Base-by-base conservation (phyloP, 2,797 vertebrate genomes). In the Onychomys torridus region DNA sequence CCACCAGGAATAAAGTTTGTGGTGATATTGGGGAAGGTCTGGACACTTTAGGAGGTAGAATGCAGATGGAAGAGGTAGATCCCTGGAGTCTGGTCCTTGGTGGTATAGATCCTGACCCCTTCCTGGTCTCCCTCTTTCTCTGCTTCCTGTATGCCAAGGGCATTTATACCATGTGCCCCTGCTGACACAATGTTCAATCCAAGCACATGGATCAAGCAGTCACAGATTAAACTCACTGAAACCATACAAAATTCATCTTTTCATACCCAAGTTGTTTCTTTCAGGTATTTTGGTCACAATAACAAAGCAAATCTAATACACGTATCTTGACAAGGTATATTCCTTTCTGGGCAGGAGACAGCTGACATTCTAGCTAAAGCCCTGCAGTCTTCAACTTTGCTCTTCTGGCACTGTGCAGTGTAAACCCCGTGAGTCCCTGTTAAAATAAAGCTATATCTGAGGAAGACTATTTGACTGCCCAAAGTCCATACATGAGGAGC, bases 391-490 rank as follows among this genome's bases (percentile, higher is more conserved):
- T 21, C 2, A 46, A 43, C 40, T 83, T 87, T 57, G 40, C 46
- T 13, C n/a, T 86, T 57, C 55, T 89, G 17, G 10, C 21, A 5
- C 43, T 69, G 5, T 40, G 11, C 34, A 40, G 14, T 77, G 37
- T 65, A n/a, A 93, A 12, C 25, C 5, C 19, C 46, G 0, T 29
- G 43, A 92, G 16, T 78, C 82, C 32, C 25, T 63, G 19, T 59
- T 90, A 90, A 90, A 94, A 87, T 78, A 32, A 71, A 89, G 21
- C 7, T 77, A 17, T 89, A 65, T 7, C 17, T 85, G 37, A 65
- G 13, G 19, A 90, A 57, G 34, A 61, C n/a, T n/a, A 29, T 40
- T 32, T 59, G 37, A 55, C 40, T n/a, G 3, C 23, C 76, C 21
- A 14, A 77, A 49, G 21, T n/a, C 29, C 12, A 52, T 29, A 71